Percentiles rank a stretch among this genome's conserved stretches.
Evolutionary conservation across 92 coral and sea anemone genomes (phyloP).

Genomic region (Palythoa heliodiscus): DNA sequence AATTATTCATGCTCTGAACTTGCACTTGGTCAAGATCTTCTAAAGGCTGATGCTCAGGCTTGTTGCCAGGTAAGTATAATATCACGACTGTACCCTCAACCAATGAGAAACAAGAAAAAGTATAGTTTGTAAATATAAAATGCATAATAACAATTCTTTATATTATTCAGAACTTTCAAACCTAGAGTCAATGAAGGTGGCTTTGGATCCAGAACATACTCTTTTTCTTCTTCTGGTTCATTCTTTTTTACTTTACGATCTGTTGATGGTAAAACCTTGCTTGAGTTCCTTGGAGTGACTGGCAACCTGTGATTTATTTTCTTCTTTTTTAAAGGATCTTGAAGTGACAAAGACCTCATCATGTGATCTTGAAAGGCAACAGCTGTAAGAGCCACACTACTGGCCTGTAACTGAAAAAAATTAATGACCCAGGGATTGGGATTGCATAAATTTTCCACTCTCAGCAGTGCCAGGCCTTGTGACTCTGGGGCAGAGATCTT

Average conservation of each 20-base stretch:
- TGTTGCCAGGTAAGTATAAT: too few relatives aligned
- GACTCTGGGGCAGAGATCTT: too few relatives aligned
- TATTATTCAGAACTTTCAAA: constrained; percentile 11
- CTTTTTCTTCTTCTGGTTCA: constrained; percentile 57
- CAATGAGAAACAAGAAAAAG: neutral
- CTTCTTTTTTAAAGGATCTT: constrained; percentile 87
- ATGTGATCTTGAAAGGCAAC: constrained; percentile 97
- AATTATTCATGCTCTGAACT: too few relatives aligned
- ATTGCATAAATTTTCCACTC: too few relatives aligned
- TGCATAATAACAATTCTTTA: neutral
- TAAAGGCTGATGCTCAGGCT: too few relatives aligned
- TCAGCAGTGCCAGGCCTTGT: too few relatives aligned
- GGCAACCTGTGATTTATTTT: constrained; percentile 78
- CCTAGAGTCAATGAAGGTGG: constrained; percentile 92
- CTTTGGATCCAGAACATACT: constrained; percentile 91
- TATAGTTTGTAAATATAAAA: too few relatives aligned
- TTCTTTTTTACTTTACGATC: constrained; percentile 35
- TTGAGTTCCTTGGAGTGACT: constrained; percentile 48
- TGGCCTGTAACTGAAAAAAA: constrained; percentile 57
- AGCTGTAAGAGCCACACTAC: constrained; percentile 78
- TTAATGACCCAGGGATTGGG: neutral
- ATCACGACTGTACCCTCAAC: neutral
- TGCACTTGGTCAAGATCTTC: too few relatives aligned
- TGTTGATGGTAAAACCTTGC: constrained; percentile 16
- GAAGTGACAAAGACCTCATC: constrained; percentile 81